Base-by-base conservation (phyloP, 37 sponge, comb jelly and placozoan genomes). In the Oopsacas minuta region DNA sequence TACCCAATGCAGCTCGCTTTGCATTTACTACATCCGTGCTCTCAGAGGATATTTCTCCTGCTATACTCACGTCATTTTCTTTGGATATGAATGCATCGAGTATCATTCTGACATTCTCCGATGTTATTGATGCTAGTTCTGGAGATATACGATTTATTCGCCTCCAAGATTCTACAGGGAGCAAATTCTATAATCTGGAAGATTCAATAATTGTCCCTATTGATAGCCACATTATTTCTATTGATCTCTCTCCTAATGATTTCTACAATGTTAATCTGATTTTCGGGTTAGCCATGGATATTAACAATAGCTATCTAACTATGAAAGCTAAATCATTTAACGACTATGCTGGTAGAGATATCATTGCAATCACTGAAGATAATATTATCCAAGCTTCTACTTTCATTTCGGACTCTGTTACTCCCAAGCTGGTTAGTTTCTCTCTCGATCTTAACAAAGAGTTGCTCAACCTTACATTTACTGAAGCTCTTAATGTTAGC, bases 81-180 rank as follows among this genome's bases (percentile, higher is more conserved):
- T 39, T 95, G 17, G 96, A 95, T 42, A 88, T 92, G 90, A 52
- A 95, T 82, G 7, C 53, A 7, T 91, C 90, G 10, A 23, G 39
- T 8, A 36, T 92, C 38, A 84, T 37, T 15, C 49, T 95, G 17
- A 88, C 87, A 15, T 95, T 95, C 37, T 53, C 86, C 88, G 93
- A 92, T 87, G 93, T 95, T 1, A 61, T 61, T 61, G 22, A 61
- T 61, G 7, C 75, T 20, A 25, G 1, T 25, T 61, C 75, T 20
- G 75, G 75, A 7, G 75, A 61, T 61, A n/a, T 61, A n/a, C 22
- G 30, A 20, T 61, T 61, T 12, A 61, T 61, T 12, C 75, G 75
- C 28, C 30, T 61, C 28, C 75, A 61, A 61, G 75, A 61, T 61
- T 61, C 75, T 32, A 25, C 75, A 61, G 75, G 5, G 3, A 61